A percentile compares a stretch with the other conserved stretches of the same genome.
phyloP scores from a whole-genome alignment of 2,888 invertebrate genomes.

The Dryocosmus kuriphilus region DNA sequence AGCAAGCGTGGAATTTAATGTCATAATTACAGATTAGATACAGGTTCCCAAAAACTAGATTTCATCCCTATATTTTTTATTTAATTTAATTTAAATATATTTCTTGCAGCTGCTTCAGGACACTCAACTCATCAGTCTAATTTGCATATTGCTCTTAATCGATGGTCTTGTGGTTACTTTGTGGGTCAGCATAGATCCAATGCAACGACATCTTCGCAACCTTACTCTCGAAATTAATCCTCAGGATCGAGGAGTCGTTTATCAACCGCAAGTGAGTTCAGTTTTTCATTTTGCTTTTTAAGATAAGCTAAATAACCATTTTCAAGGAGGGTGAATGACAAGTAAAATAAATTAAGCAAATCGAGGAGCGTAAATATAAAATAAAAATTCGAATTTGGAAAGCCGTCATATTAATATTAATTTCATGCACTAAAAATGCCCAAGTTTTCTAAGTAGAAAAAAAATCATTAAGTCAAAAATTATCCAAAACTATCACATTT shows the following conservation, averaged over 20 bases:
- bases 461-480: too few species aligned
- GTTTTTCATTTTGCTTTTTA: neutral
- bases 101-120: constrained; percentile 87
- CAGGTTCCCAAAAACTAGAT: neutral
- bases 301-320: too few species aligned
- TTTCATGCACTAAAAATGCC: too few species aligned
- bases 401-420: too few species aligned
- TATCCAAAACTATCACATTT: too few species aligned
- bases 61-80: neutral
- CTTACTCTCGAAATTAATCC: constrained; percentile 88
- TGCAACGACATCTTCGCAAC: constrained; percentile 91
- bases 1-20: neutral
- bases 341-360: too few species aligned
- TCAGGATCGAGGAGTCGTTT: constrained; percentile 88
- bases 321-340: too few species aligned
- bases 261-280: constrained; percentile 87
- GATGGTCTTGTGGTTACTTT: constrained; percentile 90
- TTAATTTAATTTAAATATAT: neutral
- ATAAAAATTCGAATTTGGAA: too few species aligned
- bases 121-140: constrained; percentile 91
- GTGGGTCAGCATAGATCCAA: constrained; percentile 92
- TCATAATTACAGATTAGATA: neutral
- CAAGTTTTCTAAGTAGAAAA: too few species aligned
- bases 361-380: too few species aligned
- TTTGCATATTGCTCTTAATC: constrained; percentile 89